Evolutionary conservation across 2,113 vertebrate species (phyloP).

Genomic region (Arizona elegans): DNA sequence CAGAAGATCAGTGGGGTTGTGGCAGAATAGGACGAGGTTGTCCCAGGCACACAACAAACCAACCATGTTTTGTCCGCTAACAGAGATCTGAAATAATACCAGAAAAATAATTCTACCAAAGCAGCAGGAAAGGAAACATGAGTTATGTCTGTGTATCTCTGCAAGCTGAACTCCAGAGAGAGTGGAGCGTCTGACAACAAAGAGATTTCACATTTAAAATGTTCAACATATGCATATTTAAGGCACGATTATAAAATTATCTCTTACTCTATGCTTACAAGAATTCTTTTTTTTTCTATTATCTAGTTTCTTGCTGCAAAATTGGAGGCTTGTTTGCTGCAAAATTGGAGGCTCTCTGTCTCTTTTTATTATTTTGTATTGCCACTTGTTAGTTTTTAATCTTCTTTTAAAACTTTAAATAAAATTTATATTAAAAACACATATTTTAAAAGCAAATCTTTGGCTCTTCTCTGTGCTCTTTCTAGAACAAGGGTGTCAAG

Average conservation of each 20-base stretch:
- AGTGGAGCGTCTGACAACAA: background rate
- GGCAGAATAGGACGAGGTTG: background rate
- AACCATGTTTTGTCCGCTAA: background rate
- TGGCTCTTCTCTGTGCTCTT: too few species aligned
- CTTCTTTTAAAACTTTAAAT: background rate
- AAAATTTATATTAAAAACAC: background rate
- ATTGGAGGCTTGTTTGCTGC: background rate
- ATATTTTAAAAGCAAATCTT: background rate
- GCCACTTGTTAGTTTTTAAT: background rate
- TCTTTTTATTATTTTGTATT: background rate
- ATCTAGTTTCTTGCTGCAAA: background rate
- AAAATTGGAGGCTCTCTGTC: background rate
- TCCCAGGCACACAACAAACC: background rate
- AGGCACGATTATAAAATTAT: background rate
- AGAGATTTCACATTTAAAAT: background rate
- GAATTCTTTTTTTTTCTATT: too few species aligned
- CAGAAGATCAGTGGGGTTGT: background rate
- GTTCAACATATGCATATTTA: background rate
- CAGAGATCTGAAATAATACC: background rate
- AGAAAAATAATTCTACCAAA: conserved; percentile 2
- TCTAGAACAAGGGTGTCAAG: too few species aligned
- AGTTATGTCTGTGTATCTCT: background rate
- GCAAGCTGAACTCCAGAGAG: background rate
- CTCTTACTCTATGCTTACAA: background rate
- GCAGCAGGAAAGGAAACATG: background rate